phyloP scores from a whole-genome alignment of 23 tunicate genomes.

The Ascidia mentula region DNA sequence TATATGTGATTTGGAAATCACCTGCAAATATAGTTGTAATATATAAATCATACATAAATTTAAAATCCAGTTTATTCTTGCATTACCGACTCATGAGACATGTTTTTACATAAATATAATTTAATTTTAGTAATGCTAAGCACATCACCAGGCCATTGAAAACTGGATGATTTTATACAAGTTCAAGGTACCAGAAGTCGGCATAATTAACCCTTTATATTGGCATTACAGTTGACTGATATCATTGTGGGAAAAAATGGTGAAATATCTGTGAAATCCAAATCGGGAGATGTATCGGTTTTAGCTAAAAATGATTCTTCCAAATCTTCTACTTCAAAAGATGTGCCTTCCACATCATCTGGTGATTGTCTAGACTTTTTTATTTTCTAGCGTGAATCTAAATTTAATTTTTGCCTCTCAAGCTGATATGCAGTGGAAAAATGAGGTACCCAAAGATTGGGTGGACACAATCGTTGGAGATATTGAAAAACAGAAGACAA shows the following conservation, averaged over 20 bases:
- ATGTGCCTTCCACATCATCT: neutral
- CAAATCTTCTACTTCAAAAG: neutral
- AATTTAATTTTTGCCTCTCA: neutral
- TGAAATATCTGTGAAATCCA: neutral
- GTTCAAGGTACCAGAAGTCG: too few relatives aligned
- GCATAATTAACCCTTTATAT: too few relatives aligned
- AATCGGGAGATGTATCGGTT: neutral
- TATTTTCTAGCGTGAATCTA: neutral
- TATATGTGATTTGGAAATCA: too few relatives aligned
- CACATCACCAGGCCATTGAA: too few relatives aligned
- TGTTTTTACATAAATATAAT: too few relatives aligned
- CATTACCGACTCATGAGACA: too few relatives aligned
- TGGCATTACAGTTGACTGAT: too few relatives aligned
- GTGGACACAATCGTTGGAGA: conserved; percentile 60
- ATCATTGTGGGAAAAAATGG: neutral
- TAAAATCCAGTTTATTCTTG: too few relatives aligned
- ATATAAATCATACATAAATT: too few relatives aligned
- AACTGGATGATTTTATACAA: too few relatives aligned
- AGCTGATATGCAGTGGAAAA: conserved; percentile 18
- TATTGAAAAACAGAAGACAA: conserved; percentile 56
- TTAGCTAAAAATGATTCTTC: neutral
- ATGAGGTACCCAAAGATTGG: conserved; percentile 61
- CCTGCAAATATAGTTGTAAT: too few relatives aligned
- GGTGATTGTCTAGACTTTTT: neutral
- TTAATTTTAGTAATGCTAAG: too few relatives aligned